Evolutionary conservation across 1,140 invertebrate species (phyloP).

Genomic region (Drosophila ohnishii): DNA sequence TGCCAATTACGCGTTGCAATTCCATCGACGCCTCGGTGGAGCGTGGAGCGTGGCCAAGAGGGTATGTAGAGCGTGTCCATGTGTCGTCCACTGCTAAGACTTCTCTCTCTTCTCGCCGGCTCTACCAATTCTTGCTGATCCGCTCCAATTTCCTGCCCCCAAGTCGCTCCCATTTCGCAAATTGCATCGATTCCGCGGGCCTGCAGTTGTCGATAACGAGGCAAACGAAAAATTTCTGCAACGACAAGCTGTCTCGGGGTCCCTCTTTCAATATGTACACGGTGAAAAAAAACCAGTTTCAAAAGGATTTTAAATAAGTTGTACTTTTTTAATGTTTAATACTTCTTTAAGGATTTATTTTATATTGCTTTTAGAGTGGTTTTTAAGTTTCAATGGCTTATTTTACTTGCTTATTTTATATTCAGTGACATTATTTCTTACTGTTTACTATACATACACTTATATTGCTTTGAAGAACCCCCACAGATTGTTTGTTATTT

Average conservation of each 20-base stretch:
- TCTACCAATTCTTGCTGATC: conserved; percentile 35
- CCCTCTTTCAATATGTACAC: conserved; percentile 9
- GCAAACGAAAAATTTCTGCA: conserved; percentile 18
- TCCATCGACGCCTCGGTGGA: conserved; percentile 21
- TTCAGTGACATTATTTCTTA: neutral
- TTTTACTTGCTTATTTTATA: too few species aligned
- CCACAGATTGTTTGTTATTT: conserved; percentile 24
- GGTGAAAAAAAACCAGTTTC: neutral
- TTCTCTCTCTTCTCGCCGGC: conserved; percentile 19
- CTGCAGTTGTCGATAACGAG: conserved; percentile 18
- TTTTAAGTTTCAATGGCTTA: too few species aligned
- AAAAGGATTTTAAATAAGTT: too few species aligned
- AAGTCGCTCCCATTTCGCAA: conserved; percentile 32
- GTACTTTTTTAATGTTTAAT: too few species aligned
- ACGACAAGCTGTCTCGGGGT: conserved; percentile 28
- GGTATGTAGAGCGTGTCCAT: conserved; percentile 37
- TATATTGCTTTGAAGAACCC: neutral
- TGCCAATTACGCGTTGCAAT: conserved; percentile 47
- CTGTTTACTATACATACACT: neutral
- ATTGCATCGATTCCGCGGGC: conserved; percentile 27
- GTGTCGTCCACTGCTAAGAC: conserved; percentile 40
- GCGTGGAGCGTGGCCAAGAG: conserved; percentile 19
- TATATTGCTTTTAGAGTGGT: neutral
- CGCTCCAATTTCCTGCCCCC: conserved; percentile 42
- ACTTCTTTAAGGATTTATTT: neutral